These are phyloP conservation scores for Poeciliopsis turneri DNA, from an alignment of 2,797 vertebrate species.

Conservation along the genomic window DNA sequence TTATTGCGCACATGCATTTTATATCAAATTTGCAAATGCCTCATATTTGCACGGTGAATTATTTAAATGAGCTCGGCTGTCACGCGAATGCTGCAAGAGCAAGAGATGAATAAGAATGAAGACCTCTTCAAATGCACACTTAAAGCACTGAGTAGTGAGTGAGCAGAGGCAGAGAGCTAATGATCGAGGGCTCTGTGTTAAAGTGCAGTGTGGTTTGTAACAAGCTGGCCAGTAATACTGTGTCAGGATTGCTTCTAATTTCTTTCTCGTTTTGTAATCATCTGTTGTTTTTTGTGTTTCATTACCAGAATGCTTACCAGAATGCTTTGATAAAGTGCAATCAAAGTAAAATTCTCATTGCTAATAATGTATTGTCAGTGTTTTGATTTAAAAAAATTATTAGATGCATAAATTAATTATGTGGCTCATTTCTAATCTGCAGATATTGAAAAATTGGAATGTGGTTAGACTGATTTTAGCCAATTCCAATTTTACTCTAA, in stretches of 20 bases:
- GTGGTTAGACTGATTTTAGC: not conserved
- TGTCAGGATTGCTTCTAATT: constrained; percentile 15
- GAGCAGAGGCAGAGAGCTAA: constrained; percentile 9
- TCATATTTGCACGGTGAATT: constrained; percentile 39
- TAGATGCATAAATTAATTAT: not conserved
- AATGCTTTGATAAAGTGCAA: not conserved
- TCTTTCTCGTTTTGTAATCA: constrained; percentile 16
- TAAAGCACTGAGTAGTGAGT: constrained; percentile 22
- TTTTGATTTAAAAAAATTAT: not conserved
- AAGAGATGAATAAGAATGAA: constrained; percentile 24
- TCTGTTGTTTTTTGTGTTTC: constrained; percentile 13
- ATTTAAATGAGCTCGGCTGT: constrained; percentile 40
- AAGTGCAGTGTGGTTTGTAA: constrained; percentile 28
- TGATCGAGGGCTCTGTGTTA: constrained; percentile 18
- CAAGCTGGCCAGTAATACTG: constrained; percentile 11
- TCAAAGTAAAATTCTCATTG: not conserved
- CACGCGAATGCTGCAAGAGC: constrained; percentile 18
- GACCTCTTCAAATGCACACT: constrained; percentile 38
- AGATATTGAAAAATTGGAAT: not conserved
- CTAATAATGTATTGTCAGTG: not conserved
- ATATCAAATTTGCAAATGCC: constrained; percentile 46
- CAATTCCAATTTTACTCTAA: not conserved
- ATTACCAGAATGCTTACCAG: not conserved
- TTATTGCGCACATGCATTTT: constrained; percentile 32
- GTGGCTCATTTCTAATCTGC: not conserved